Evolutionary conservation across 2,113 vertebrate species (phyloP), one percentile per base, ranked within the genome.

Genomic region (Hippocampus zosterae): DNA sequence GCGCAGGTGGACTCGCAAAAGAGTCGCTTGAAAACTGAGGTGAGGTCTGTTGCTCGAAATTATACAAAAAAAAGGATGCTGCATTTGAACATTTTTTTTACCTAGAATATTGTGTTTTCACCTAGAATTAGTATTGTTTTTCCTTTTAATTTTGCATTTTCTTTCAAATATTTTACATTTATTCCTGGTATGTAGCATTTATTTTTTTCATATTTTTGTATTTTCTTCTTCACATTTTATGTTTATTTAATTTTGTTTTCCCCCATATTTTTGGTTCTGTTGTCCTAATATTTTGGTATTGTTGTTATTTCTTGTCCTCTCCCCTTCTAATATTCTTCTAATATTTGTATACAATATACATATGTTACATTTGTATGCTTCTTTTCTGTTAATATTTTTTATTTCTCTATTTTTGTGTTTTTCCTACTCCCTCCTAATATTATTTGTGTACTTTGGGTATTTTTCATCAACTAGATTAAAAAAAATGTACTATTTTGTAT

Each of bases 1-100:
- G 90, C 90, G 55, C 90, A 93, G 57, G 62, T 92, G 68, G 91
- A 94, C 72, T 73, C 89, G 52, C 78, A 80, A 60, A 83, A 86
- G 23, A 87, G 69, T 29, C 68, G 76, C 62, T 82, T 90, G 8
- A 73, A 81, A 69, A 72, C 82, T 65, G 91, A 92, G 94, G 96
- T 95, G 81, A 93, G 82, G 13, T 12, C 15, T 16, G 15, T 5
- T 60, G 57, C 15, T 53, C 11, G 8, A 29, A 29, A 15, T 29
- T 16, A 19, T 8, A 15, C 2, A 2, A 33, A 18, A 3, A 3
- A 60, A 33, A 33, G 27, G 16, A 29, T 18, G 25, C n/a, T 12
- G n/a, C 53, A 25, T 23, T 23, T 56, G 3, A 25, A 25, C 10
- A 5, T 25, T 12, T n/a, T 11, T 55, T 3, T 37, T 6, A 37